Evolutionary conservation across 2,888 invertebrate species (phyloP).

Genomic region (Brenthis hecate): DNA sequence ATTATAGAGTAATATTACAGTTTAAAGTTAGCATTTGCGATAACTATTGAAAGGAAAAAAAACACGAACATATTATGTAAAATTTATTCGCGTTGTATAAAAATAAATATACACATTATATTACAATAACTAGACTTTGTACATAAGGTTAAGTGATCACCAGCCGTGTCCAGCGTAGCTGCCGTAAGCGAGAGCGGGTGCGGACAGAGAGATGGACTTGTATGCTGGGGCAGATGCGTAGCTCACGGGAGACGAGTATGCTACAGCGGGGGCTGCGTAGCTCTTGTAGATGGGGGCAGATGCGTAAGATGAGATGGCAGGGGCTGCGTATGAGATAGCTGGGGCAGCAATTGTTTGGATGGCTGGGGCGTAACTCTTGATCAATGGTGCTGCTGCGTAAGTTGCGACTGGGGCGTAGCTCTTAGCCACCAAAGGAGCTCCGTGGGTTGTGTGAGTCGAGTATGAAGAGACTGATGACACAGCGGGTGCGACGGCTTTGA

Average conservation of each 20-base stretch:
- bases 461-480: slow-evolving; percentile 51
- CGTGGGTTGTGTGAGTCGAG: slow-evolving; percentile 53
- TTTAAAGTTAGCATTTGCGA: neutral
- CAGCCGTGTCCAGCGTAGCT: slow-evolving; percentile 74
- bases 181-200: slow-evolving; percentile 68
- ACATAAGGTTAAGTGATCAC: slow-evolving; percentile 72
- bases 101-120: slow-evolving; percentile 66
- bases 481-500: slow-evolving; percentile 48
- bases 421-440: slow-evolving; percentile 47
- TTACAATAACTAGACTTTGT: slow-evolving; percentile 62
- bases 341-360: slow-evolving; percentile 65
- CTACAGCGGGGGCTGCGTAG: slow-evolving; percentile 73
- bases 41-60: neutral
- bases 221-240: slow-evolving; percentile 46
- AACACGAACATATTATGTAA: slow-evolving; percentile 42
- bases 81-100: slow-evolving; percentile 69
- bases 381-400: slow-evolving; percentile 75
- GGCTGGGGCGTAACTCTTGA: slow-evolving; percentile 67
- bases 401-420: slow-evolving; percentile 55
- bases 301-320: slow-evolving; percentile 43
- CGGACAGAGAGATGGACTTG: slow-evolving; percentile 43
- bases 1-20: too few species aligned
- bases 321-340: slow-evolving; percentile 57
- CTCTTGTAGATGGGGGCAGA: slow-evolving; percentile 45
- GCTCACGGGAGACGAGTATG: slow-evolving; percentile 49